phyloP scores from a whole-genome alignment of 2,113 vertebrate genomes.

The Arenaria interpres region DNA sequence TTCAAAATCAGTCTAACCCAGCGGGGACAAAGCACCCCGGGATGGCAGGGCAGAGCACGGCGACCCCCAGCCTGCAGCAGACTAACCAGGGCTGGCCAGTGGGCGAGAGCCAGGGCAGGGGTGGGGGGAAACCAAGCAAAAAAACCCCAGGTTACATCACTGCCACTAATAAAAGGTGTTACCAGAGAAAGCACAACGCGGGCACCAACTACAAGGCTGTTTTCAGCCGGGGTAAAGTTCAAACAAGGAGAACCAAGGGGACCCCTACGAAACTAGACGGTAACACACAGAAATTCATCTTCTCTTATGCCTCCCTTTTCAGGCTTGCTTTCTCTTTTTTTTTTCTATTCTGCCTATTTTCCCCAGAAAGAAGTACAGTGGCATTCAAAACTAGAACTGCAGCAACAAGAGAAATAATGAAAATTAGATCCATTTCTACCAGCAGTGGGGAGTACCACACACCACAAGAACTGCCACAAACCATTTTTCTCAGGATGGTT shows the following conservation, averaged over 20 bases:
- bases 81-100: not conserved
- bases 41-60: not conserved
- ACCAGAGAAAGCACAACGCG: not conserved
- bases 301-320: not conserved
- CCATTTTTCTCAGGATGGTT: accelerated
- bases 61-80: not conserved
- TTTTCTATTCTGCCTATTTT: not conserved
- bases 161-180: not conserved
- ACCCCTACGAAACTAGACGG: not conserved
- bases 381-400: not conserved
- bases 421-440: not conserved
- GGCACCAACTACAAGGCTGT: not conserved
- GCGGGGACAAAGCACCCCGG: not conserved
- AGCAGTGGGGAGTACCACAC: not conserved
- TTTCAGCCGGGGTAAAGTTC: not conserved
- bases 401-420: not conserved
- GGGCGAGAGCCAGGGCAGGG: not conserved
- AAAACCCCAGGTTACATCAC: not conserved
- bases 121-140: not conserved
- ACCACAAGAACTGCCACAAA: not conserved
- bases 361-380: not conserved
- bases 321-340: not conserved
- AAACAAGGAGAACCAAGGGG: not conserved
- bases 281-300: not conserved
- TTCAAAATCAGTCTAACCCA: not conserved